Percentiles rank a stretch among this genome's conserved stretches.
Conservation (phyloP, 1,140 invertebrate genomes). For the Cepaea nemoralis region DNA sequence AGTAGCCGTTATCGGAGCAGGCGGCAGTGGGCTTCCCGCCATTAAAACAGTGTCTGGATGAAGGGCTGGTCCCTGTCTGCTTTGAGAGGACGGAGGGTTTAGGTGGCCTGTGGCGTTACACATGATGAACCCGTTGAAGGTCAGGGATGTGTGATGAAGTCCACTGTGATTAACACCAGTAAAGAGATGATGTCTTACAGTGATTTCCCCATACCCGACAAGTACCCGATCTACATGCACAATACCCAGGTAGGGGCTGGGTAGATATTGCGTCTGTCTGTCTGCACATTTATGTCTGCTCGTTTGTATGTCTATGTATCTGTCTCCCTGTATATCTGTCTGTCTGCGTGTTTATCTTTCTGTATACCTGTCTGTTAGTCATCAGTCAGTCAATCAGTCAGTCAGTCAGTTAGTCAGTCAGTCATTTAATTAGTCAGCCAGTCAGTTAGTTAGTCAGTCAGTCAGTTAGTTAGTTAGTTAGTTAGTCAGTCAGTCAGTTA, state of each 20-base stretch:
- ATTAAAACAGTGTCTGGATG: constrained; percentile 73
- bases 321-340: no score
- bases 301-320: no score
- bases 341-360: no score
- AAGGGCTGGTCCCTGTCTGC: constrained; percentile 69
- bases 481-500: no score
- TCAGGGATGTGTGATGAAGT: constrained; percentile 56
- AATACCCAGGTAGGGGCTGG: constrained; percentile 55
- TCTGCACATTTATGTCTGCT: no score
- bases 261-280: no score
- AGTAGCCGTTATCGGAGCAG: constrained; percentile 71
- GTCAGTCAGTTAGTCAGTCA: no score
- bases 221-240: constrained; percentile 73
- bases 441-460: no score
- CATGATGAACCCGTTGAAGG: constrained; percentile 44
- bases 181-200: constrained; percentile 75
- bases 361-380: no score
- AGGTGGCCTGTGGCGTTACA: constrained; percentile 66
- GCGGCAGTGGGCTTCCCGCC: constrained; percentile 72
- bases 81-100: constrained; percentile 70
- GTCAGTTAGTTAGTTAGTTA: no score
- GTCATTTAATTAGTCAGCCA: no score
- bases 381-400: no score
- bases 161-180: constrained; percentile 73
- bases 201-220: constrained; percentile 73